phyloP scores from a whole-genome alignment of 2,797 vertebrate genomes.

The Spinus pinus region DNA sequence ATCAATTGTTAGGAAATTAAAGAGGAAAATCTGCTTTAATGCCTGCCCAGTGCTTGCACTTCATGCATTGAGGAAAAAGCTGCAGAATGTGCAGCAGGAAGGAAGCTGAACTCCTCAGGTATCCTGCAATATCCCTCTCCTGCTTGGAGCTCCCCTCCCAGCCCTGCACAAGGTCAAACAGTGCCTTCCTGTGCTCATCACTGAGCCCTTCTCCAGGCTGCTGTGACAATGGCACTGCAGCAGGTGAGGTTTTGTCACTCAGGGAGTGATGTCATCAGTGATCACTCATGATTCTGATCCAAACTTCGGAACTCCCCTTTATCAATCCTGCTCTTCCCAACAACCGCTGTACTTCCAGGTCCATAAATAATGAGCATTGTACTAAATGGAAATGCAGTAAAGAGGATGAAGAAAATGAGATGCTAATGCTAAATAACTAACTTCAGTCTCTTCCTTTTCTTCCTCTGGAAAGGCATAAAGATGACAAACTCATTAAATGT shows the following conservation, averaged over 20 bases:
- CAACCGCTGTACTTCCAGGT: background rate
- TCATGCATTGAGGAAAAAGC: background rate
- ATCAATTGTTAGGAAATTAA: background rate
- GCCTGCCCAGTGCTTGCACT: background rate
- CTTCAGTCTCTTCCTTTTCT: background rate
- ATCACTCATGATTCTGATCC: background rate
- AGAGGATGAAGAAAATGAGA: background rate
- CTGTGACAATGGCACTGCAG: background rate
- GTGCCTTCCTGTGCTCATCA: background rate
- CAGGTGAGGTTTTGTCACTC: background rate
- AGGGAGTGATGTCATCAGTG: background rate
- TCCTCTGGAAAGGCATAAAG: conserved; percentile 81
- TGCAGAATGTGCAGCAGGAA: background rate
- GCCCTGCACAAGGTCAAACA: background rate
- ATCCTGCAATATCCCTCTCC: background rate
- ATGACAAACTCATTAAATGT: conserved; percentile 83
- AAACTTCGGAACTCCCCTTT: background rate
- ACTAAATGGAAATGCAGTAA: background rate
- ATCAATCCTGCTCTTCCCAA: background rate
- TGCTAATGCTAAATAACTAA: background rate
- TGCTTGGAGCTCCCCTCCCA: background rate
- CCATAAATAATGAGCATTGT: background rate
- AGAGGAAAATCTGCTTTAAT: background rate
- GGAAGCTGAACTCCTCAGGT: background rate
- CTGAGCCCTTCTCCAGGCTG: background rate